Evolutionary conservation across 2,113 vertebrate species (phyloP).

Genomic region (Phylloscopus trochilus): DNA sequence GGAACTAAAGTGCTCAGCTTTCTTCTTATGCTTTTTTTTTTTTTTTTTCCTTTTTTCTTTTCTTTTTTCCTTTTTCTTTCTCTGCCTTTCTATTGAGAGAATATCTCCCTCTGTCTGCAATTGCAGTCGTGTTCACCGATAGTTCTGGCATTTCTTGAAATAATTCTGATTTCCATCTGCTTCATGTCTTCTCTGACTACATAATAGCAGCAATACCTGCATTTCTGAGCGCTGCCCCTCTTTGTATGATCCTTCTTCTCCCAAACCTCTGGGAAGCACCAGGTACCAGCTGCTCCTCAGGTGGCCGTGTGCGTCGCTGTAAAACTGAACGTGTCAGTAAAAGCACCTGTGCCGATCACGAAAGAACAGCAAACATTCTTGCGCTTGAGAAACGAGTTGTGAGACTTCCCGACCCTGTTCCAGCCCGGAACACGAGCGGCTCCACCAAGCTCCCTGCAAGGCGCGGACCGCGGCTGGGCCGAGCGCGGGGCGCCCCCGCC

Average conservation of each 20-base stretch:
- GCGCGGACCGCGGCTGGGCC: neutral
- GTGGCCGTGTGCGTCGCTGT: neutral
- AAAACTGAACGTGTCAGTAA: neutral
- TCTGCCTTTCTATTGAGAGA: neutral
- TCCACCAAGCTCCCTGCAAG: neutral
- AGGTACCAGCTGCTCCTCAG: neutral
- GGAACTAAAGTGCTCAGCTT: neutral
- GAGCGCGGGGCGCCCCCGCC: neutral
- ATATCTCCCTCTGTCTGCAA: neutral
- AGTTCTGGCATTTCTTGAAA: neutral
- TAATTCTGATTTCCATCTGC: neutral
- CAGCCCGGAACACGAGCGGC: neutral
- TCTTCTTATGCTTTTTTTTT: neutral
- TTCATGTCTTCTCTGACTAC: neutral
- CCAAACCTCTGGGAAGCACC: neutral
- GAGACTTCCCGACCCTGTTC: accelerated
- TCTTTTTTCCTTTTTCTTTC: neutral
- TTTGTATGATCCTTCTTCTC: neutral
- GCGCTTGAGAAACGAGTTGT: accelerated
- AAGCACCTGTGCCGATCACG: too few relatives aligned
- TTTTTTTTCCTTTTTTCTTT: neutral
- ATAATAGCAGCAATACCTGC: neutral
- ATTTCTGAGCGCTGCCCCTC: neutral
- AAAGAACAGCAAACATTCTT: neutral
- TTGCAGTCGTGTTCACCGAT: neutral